A percentile compares a stretch with the other conserved stretches of the same genome.
Evolutionary conservation across 2,888 invertebrate species (phyloP).

Genomic region (Drosophila pseudotakahashii): DNA sequence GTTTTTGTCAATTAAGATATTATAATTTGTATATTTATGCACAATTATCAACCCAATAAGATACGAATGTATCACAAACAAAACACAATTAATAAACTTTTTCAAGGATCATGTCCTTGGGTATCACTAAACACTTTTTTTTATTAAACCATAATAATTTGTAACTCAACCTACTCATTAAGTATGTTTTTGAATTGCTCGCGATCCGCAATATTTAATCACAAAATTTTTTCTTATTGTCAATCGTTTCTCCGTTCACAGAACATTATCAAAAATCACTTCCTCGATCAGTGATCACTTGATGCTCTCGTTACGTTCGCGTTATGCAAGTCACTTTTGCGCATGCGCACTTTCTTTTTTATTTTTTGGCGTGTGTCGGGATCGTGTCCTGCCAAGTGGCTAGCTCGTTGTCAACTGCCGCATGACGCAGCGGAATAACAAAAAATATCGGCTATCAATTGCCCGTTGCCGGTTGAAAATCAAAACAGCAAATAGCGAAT

Average conservation of each 20-base stretch:
- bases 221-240: background rate
- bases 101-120: too few species aligned
- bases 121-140: background rate
- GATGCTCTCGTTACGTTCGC: background rate
- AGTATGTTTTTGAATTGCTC: background rate
- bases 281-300: conserved; percentile 16
- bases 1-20: too few species aligned
- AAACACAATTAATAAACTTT: background rate
- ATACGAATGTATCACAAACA: background rate
- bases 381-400: conserved; percentile 83
- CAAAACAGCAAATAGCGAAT: conserved; percentile 75
- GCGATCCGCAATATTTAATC: conserved; percentile 2
- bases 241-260: conserved; percentile 5
- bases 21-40: too few species aligned
- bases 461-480: conserved; percentile 69
- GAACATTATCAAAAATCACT: conserved; percentile 6
- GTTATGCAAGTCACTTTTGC: conserved; percentile 46
- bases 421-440: conserved; percentile 82
- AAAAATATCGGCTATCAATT: conserved; percentile 64
- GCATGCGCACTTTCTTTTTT: conserved; percentile 51
- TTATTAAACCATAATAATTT: background rate
- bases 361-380: conserved; percentile 44
- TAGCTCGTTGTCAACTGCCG: conserved; percentile 81
- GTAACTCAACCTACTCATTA: conserved; percentile 26
- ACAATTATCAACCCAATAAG: background rate